Conservation (phyloP, 2,113 vertebrate genomes). For the Apteryx owenii region DNA sequence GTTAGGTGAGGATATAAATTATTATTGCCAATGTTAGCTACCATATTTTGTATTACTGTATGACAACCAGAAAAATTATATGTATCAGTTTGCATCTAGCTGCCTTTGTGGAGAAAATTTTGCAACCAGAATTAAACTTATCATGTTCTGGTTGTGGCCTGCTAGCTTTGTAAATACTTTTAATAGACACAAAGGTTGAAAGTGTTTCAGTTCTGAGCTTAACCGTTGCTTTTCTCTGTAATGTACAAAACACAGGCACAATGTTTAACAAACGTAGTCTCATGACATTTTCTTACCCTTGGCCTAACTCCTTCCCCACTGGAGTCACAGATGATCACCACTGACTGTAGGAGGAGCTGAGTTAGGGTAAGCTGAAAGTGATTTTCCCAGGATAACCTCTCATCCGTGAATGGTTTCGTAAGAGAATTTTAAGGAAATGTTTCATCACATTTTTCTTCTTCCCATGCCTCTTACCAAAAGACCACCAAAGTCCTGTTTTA, state of each 20-base stretch:
- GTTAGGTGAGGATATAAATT: not conserved
- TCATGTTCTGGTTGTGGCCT: not conserved
- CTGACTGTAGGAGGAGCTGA: not conserved
- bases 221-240: not conserved
- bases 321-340: not conserved
- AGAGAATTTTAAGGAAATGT: not conserved
- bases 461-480: not conserved
- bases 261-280: not conserved
- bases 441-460: not conserved
- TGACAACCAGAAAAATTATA: not conserved
- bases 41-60: accelerated
- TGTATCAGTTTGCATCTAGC: not conserved
- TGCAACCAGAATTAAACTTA: not conserved
- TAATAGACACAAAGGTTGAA: not conserved
- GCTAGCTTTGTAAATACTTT: not conserved
- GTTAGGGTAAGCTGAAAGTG: accelerated
- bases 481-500: not conserved
- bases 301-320: not conserved
- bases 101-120: not conserved
- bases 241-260: accelerated
- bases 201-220: not conserved
- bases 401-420: not conserved
- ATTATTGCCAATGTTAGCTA: accelerated
- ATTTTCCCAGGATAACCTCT: not conserved
- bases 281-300: accelerated